Evolutionary conservation across 2,888 invertebrate species (phyloP), one percentile per base, ranked within the genome.

Genomic region (Gnatocerus cornutus): DNA sequence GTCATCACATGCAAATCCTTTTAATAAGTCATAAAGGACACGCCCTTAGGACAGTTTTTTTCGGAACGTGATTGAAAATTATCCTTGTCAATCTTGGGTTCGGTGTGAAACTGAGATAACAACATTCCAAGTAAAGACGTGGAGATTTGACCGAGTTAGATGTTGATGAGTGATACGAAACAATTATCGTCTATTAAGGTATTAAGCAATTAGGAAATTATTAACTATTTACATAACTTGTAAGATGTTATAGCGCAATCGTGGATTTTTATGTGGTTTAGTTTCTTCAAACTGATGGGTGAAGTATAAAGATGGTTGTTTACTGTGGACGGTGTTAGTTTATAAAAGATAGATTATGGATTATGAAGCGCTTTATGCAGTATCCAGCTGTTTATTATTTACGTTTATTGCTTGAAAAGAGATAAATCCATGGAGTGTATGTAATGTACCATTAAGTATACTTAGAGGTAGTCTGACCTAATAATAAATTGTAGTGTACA

Each of bases 1-100:
- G 64, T 64, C 64, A 64, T 53, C 64, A 55, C 53, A 53, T 64
- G 64, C 53, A 64, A 64, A 64, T 64, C 53, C 14, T 45, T 30
- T n/a, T 14, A 14, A 16, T 62, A 61, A 61, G 52, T 63, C 63
- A 52, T 41, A 21, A 27, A 53, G 53, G 64, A 43, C 45, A 53
- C 64, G 45, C 64, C 63, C 63, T 64, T 53, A 45, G 48, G 53
- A 53, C 53, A 53, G 10, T 41, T 63, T 61, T 61, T 61, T 48
- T 61, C n/a, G 29, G 8, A 50, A 27, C 48, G 16, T 16, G 46
- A n/a, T 10, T 29, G 27, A 29, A 29, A 50, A 50, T 50, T 29
- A 50, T 27, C 21, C 6, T 27, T 50, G 21, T n/a, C 21, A 29
- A n/a, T 29, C 46, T 33, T 12, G 16, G 14, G 13, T 9, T 21